Percentiles rank a stretch among this genome's conserved stretches.
Conservation (phyloP, 1,140 invertebrate species). For the Melitaea cinxia region DNA sequence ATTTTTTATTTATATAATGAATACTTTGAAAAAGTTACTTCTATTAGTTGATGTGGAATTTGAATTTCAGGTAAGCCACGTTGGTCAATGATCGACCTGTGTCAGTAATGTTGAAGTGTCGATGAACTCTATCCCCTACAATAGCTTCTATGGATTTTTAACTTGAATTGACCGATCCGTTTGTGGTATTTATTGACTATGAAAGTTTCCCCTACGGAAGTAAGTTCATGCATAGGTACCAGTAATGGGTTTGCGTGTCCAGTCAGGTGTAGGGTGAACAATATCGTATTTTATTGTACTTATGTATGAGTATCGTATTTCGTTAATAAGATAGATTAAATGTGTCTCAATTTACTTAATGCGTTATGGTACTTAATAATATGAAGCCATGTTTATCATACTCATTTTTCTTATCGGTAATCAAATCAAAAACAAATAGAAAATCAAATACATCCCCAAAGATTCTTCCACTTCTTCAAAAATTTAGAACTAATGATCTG, state of each 20-base stretch:
- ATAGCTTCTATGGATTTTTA: constrained; percentile 40
- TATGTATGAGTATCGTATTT: constrained; percentile 33
- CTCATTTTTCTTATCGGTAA: too few species aligned
- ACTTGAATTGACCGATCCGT: constrained; percentile 45
- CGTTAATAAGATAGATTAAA: constrained; percentile 22
- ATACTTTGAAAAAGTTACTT: too few species aligned
- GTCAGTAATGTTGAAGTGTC: constrained; percentile 20
- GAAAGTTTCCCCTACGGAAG: constrained; percentile 50
- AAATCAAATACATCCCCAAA: too few species aligned
- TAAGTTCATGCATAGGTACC: constrained; percentile 32
- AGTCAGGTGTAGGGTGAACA: constrained; percentile 35
- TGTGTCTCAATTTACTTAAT: constrained; percentile 7
- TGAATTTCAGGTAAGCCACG: too few species aligned
- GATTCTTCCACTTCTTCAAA: too few species aligned
- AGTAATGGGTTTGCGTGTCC: constrained; percentile 39
- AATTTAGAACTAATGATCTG: too few species aligned
- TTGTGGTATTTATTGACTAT: constrained; percentile 48
- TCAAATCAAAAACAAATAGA: too few species aligned
- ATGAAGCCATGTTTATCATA: too few species aligned
- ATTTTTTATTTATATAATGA: too few species aligned
- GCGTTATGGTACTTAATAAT: background rate
- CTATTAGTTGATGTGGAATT: too few species aligned
- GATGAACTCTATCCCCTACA: constrained; percentile 41
- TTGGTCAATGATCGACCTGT: too few species aligned
- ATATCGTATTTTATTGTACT: constrained; percentile 27